Evolutionary conservation across 2,113 vertebrate genomes (phyloP).

Genomic region (Poicephalus meyeri): DNA sequence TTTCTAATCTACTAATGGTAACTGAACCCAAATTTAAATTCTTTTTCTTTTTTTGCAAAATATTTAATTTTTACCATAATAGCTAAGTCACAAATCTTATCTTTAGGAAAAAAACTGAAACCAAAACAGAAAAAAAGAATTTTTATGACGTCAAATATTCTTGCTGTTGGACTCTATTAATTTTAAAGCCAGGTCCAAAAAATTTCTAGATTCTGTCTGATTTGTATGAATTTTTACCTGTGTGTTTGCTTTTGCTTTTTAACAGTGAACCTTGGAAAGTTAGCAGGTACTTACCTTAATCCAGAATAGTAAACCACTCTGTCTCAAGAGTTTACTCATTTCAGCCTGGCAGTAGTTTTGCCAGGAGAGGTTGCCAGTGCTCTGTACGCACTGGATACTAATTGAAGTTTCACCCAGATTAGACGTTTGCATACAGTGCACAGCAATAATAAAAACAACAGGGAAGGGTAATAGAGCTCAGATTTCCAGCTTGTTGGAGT

Average conservation of each 20-base stretch:
- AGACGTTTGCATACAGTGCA: background rate
- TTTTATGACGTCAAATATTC: background rate
- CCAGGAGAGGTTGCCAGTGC: background rate
- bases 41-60: background rate
- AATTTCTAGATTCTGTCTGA: background rate
- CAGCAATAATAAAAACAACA: background rate
- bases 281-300: background rate
- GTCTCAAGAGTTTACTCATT: background rate
- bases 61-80: background rate
- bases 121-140: fast-evolving
- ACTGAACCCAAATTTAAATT: background rate
- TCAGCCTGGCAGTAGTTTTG: background rate
- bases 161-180: background rate
- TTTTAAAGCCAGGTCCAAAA: background rate
- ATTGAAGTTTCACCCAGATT: background rate
- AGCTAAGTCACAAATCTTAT: background rate
- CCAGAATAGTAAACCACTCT: background rate
- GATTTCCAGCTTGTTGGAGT: background rate
- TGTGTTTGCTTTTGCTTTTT: background rate
- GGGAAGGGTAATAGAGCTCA: background rate
- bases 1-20: background rate
- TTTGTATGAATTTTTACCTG: background rate
- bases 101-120: background rate
- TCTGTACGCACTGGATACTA: background rate
- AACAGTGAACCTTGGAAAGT: background rate